Percentiles rank a stretch among this genome's conserved stretches.
Conservation (phyloP, 2,888 invertebrate genomes). For the Plemyria rubiginata region DNA sequence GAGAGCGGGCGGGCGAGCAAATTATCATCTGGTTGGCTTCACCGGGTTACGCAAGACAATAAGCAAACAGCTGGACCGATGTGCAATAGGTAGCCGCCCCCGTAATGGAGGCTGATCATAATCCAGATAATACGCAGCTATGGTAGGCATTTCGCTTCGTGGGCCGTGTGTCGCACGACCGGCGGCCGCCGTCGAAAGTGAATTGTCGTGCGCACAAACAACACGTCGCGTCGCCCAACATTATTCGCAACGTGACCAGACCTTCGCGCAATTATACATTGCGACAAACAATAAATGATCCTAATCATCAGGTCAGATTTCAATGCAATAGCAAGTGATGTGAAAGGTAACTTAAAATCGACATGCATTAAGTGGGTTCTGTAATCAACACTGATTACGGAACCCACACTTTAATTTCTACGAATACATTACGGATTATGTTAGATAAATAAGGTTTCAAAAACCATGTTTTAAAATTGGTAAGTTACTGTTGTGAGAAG, state of each 20-base stretch:
- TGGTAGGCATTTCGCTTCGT: constrained; percentile 71
- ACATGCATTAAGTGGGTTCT: constrained; percentile 13
- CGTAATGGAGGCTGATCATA: constrained; percentile 76
- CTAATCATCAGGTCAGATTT: constrained; percentile 23
- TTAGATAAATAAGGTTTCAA: constrained; percentile 23
- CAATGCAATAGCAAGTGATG: constrained; percentile 26
- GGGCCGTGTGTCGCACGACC: constrained; percentile 74
- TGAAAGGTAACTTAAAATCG: constrained; percentile 22
- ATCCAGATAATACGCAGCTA: constrained; percentile 72
- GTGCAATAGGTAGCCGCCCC: constrained; percentile 73
- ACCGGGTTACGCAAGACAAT: constrained; percentile 79
- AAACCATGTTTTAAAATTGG: constrained; percentile 26
- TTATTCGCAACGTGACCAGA: constrained; percentile 68
- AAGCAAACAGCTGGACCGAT: constrained; percentile 73
- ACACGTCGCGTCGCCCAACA: constrained; percentile 66
- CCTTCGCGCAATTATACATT: constrained; percentile 67
- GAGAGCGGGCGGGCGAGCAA: constrained; percentile 72
- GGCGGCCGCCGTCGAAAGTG: constrained; percentile 70
- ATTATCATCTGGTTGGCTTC: constrained; percentile 77
- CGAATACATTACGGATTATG: constrained; percentile 29
- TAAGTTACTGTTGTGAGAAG: constrained; percentile 35
- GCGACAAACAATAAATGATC: constrained; percentile 53
- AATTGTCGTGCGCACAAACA: constrained; percentile 67
- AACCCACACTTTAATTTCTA: constrained; percentile 12
- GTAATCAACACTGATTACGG: constrained; percentile 13